These are phyloP conservation scores for Athalia circularis DNA, from an alignment of 2,888 invertebrate genomes.

Conservation along the genomic window DNA sequence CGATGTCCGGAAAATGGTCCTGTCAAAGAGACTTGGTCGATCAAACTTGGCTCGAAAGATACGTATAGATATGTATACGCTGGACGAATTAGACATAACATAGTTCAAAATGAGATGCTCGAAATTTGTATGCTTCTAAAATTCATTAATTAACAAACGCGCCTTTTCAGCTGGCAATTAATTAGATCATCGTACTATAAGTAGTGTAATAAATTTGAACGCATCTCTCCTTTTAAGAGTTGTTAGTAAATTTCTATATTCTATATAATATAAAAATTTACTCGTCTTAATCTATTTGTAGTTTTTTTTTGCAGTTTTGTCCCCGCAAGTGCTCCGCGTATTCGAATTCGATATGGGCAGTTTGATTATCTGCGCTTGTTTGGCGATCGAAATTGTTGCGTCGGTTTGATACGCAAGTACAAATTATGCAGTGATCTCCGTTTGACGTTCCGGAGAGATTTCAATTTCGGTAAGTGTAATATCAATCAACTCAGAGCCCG, in stretches of 20 bases:
- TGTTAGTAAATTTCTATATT: no score
- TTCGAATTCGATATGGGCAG: no score
- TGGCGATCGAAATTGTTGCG: background rate
- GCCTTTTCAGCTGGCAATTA: background rate
- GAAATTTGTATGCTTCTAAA: background rate
- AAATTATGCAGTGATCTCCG: background rate
- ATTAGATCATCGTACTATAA: no score
- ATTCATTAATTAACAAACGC: background rate
- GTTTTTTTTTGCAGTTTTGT: no score
- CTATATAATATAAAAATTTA: no score
- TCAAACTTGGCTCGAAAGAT: slow-evolving; percentile 34
- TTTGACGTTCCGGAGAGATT: slow-evolving; percentile 18
- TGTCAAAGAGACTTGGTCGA: slow-evolving; percentile 25
- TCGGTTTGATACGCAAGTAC: background rate
- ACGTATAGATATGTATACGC: slow-evolving; percentile 8
- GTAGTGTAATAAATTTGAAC: no score
- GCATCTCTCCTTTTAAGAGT: no score
- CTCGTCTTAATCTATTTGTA: no score
- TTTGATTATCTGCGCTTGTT: background rate
- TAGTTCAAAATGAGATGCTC: background rate
- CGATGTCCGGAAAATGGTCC: no score
- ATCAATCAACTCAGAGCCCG: slow-evolving; percentile 28
- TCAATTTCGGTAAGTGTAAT: background rate
- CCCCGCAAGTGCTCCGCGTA: no score
- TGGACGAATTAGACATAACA: background rate